phyloP scores from a whole-genome alignment of 2,888 invertebrate genomes.

The Ariolimax columbianus region DNA sequence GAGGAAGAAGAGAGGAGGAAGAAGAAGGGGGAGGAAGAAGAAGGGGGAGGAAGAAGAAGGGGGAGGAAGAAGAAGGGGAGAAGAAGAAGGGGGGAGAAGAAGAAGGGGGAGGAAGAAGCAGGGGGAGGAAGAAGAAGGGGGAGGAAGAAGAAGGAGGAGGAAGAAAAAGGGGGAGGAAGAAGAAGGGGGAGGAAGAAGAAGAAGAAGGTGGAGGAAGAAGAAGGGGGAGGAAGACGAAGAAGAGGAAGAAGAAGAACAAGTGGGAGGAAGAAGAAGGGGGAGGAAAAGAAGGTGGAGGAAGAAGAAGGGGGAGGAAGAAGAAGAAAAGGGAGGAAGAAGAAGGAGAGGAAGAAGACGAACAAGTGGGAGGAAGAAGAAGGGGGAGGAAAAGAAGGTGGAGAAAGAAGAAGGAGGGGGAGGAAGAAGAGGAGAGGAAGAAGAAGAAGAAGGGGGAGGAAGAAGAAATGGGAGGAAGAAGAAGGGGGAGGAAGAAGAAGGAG shows the following conservation, averaged over 20 bases:
- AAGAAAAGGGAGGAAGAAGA: background rate
- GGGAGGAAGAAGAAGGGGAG: background rate
- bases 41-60: background rate
- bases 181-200: background rate
- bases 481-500: background rate
- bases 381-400: too few species aligned
- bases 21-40: background rate
- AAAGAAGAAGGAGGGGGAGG: background rate
- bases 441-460: background rate
- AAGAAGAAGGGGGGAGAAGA: background rate
- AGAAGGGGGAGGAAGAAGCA: background rate
- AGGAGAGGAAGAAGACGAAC: constrained; percentile 9
- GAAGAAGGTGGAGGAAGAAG: background rate
- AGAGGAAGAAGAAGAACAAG: too few species aligned
- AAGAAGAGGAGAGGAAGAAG: background rate
- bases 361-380: too few species aligned
- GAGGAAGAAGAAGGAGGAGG: too few species aligned
- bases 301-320: constrained; percentile 6
- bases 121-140: background rate
- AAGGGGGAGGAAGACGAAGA: too few species aligned
- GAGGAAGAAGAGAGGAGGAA: too few species aligned
- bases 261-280: too few species aligned
- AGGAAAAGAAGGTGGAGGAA: too few species aligned
- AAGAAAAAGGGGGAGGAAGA: too few species aligned
- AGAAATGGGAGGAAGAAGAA: background rate